Conservation (phyloP, 1,140 invertebrate genomes). For the Drosophila nebulosa region DNA sequence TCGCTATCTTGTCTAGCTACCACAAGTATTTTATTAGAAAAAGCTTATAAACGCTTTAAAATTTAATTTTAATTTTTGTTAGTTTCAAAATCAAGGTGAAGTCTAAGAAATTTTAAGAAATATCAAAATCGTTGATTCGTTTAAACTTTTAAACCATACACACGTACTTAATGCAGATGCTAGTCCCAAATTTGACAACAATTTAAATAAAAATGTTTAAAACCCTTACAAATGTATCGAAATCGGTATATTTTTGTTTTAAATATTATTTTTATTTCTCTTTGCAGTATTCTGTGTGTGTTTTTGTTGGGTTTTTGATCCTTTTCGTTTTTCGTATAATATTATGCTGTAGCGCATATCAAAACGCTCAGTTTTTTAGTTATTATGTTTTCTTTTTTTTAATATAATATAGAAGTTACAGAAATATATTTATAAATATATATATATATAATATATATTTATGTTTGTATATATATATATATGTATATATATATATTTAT, state of each 20-base stretch:
- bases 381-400: background rate
- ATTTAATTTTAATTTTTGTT: too few species aligned
- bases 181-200: too few species aligned
- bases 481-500: too few species aligned
- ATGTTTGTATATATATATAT: slow-evolving; percentile 14
- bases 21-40: too few species aligned
- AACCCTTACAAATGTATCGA: background rate
- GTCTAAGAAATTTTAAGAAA: too few species aligned
- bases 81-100: too few species aligned
- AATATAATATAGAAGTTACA: slow-evolving; percentile 70
- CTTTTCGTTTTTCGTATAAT: slow-evolving; percentile 54
- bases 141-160: too few species aligned
- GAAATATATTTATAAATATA: slow-evolving; percentile 67
- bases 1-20: too few species aligned
- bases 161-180: too few species aligned
- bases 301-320: slow-evolving; percentile 45
- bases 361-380: slow-evolving; percentile 36
- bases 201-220: slow-evolving; percentile 38
- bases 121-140: too few species aligned
- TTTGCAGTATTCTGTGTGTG: slow-evolving; percentile 59
- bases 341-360: slow-evolving; percentile 67
- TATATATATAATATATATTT: slow-evolving; percentile 37
- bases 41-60: too few species aligned
- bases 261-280: slow-evolving; percentile 71
- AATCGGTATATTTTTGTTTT: slow-evolving; percentile 29